These are phyloP conservation scores for Anhinga rufa DNA, from an alignment of 2,113 vertebrate genomes.

Conservation along the genomic window DNA sequence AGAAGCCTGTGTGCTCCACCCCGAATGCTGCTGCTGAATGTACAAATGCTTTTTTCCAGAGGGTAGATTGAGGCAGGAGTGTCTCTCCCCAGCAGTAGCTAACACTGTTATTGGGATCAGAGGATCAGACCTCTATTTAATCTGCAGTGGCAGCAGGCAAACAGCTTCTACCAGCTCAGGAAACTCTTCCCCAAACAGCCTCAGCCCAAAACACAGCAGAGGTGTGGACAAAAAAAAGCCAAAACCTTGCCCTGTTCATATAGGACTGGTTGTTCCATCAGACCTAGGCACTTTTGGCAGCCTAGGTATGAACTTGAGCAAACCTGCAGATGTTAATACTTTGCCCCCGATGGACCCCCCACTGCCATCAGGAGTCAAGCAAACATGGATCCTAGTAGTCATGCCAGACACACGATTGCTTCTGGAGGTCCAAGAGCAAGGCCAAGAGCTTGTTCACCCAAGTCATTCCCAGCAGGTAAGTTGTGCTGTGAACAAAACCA, in stretches of 20 bases:
- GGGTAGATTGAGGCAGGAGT: not conserved
- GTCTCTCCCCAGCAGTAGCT: not conserved
- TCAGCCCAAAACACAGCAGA: not conserved
- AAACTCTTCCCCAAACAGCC: not conserved
- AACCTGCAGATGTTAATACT: not conserved
- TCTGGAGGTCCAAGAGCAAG: not conserved
- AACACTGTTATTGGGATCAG: not conserved
- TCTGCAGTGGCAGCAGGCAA: not conserved
- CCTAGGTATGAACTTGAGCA: not conserved
- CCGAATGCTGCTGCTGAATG: not conserved
- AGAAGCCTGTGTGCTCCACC: not conserved
- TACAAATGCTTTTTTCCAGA: not conserved
- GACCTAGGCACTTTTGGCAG: not conserved
- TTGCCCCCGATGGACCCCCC: not conserved
- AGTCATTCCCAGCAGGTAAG: not conserved
- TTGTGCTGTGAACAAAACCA: not conserved
- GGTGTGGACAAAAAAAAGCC: too few species aligned
- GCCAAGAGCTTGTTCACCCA: not conserved
- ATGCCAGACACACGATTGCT: fast-evolving
- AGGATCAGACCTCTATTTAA: not conserved
- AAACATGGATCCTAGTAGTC: not conserved
- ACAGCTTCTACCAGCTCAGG: not conserved
- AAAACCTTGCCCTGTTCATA: not conserved
- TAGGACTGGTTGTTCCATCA: not conserved
- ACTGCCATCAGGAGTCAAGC: not conserved